Evolutionary conservation across 2,113 vertebrate species (phyloP).

Genomic region (Leptodactylus fuscus): DNA sequence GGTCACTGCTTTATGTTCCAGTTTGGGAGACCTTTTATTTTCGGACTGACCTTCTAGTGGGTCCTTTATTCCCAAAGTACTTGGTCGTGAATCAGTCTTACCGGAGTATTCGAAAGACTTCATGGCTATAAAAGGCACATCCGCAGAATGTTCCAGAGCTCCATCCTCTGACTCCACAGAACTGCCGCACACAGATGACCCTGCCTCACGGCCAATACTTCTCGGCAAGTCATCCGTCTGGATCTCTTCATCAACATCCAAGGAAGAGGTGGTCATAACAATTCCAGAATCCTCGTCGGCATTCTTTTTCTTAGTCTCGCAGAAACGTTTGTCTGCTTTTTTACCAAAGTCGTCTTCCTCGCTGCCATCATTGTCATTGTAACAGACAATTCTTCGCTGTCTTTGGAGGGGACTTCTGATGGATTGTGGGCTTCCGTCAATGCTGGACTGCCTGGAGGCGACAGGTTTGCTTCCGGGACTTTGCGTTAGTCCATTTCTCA

Average conservation of each 20-base stretch:
- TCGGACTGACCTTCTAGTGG: slow-evolving; percentile 75
- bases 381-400: slow-evolving; percentile 82
- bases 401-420: slow-evolving; percentile 84
- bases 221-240: slow-evolving; percentile 68
- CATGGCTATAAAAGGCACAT: slow-evolving; percentile 72
- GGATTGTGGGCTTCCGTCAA: slow-evolving; percentile 77
- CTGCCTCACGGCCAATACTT: slow-evolving; percentile 66
- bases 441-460: slow-evolving; percentile 70
- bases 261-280: slow-evolving; percentile 64
- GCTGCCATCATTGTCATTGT: slow-evolving; percentile 77
- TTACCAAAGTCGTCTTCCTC: slow-evolving; percentile 72
- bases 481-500: slow-evolving; percentile 63
- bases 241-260: slow-evolving; percentile 68
- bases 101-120: slow-evolving; percentile 67
- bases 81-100: slow-evolving; percentile 62
- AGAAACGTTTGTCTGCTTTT: slow-evolving; percentile 63
- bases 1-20: slow-evolving; percentile 82
- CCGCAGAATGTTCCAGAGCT: slow-evolving; percentile 53
- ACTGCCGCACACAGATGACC: slow-evolving; percentile 67
- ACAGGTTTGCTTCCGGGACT: slow-evolving; percentile 71
- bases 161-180: slow-evolving; percentile 70
- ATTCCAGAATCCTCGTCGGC: slow-evolving; percentile 65
- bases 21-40: slow-evolving; percentile 81
- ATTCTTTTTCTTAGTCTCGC: slow-evolving; percentile 61
- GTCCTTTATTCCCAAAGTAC: slow-evolving; percentile 71